Evolutionary conservation across 2,113 vertebrate species (phyloP).

Genomic region (Prietella phreatophila): DNA sequence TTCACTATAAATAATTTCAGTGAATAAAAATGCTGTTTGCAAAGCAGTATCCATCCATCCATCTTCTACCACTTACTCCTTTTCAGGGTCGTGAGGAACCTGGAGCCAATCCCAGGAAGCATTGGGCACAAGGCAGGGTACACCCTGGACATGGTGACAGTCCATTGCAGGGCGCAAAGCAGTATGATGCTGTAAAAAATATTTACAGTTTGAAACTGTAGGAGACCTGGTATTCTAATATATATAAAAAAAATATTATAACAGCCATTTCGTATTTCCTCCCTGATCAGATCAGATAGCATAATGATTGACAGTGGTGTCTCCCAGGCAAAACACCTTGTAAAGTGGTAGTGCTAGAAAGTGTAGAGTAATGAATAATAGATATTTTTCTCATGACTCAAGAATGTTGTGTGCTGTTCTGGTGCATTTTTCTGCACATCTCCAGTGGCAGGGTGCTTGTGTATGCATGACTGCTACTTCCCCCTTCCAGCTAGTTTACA

Average conservation of each 20-base stretch:
- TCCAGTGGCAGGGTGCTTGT: too few relatives aligned
- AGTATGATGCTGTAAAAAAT: background rate
- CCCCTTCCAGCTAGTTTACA: too few relatives aligned
- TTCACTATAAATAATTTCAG: background rate
- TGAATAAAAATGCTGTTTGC: background rate
- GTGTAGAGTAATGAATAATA: too few relatives aligned
- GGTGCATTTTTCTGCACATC: too few relatives aligned
- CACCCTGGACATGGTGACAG: too few relatives aligned
- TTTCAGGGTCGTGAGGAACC: too few relatives aligned
- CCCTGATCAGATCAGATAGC: background rate
- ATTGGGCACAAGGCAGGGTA: too few relatives aligned
- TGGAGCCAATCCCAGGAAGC: too few relatives aligned
- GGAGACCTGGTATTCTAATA: background rate
- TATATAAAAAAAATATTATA: background rate
- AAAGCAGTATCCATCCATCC: background rate
- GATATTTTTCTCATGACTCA: background rate
- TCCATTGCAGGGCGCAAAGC: background rate
- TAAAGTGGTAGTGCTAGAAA: too few relatives aligned
- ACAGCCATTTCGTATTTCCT: background rate
- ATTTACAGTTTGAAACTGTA: background rate
- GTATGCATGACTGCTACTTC: too few relatives aligned
- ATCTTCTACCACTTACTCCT: too few relatives aligned
- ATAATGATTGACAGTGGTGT: background rate
- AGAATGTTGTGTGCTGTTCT: background rate
- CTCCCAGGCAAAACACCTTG: too few relatives aligned